A percentile compares a stretch with the other conserved stretches of the same genome.
Conservation (phyloP, 2,797 vertebrate species). For the Cephalopachus bancanus region DNA sequence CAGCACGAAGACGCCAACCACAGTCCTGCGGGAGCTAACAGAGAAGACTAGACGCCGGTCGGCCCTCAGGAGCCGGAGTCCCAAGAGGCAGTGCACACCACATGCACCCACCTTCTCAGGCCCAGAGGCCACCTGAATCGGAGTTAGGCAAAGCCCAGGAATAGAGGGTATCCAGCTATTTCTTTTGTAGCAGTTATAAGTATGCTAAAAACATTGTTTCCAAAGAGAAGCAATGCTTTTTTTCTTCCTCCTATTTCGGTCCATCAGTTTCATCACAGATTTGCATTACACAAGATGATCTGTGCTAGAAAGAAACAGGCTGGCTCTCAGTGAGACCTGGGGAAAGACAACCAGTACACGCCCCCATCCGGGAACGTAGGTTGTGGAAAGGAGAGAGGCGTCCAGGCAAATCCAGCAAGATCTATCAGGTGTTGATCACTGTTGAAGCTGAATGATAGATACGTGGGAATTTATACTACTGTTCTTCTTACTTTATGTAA, state of each 20-base stretch:
- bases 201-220: not conserved
- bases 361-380: not conserved
- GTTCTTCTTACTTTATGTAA: not conserved
- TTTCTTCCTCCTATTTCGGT: constrained; percentile 11
- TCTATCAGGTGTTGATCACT: not conserved
- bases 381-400: not conserved
- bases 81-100: not conserved
- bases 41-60: not conserved
- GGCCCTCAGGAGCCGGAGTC: not conserved
- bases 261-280: not conserved
- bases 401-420: not conserved
- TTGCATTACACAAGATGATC: not conserved
- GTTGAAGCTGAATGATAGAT: not conserved
- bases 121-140: not conserved
- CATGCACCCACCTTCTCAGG: not conserved
- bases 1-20: not conserved
- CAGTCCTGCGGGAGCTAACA: not conserved
- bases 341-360: not conserved
- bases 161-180: not conserved
- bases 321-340: not conserved
- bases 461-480: not conserved
- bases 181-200: constrained; percentile 18
- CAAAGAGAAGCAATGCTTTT: not conserved
- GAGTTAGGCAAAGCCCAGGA: not conserved
- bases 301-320: not conserved